Conservation (phyloP, 2,888 invertebrate genomes). For the Ischnus inquisitorius region DNA sequence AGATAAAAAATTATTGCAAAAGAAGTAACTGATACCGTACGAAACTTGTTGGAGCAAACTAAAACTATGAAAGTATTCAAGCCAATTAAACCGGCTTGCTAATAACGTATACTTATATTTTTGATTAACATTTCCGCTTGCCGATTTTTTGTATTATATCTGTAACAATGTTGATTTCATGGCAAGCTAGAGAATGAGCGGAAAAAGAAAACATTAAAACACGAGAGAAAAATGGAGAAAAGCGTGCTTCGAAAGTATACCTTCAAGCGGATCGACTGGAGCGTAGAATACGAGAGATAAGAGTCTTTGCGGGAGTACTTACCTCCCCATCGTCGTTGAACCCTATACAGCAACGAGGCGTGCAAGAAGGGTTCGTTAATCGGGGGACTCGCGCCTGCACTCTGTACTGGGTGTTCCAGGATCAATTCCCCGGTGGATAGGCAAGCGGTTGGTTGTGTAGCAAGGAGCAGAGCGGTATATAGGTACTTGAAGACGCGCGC, state of each 20-base stretch:
- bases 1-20: too few relatives aligned
- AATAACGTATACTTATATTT: too few relatives aligned
- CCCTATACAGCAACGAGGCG: conserved; percentile 33
- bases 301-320: conserved; percentile 39
- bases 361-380: conserved; percentile 55
- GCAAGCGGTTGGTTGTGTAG: conserved; percentile 23
- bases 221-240: conserved; percentile 14
- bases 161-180: too few relatives aligned
- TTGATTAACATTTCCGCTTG: too few relatives aligned
- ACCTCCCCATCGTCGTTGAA: conserved; percentile 41
- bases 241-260: conserved; percentile 44
- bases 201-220: background rate
- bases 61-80: too few relatives aligned
- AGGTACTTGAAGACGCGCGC: conserved; percentile 55
- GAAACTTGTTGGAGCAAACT: too few relatives aligned
- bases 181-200: background rate
- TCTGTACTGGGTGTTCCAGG: conserved; percentile 51
- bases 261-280: conserved; percentile 47
- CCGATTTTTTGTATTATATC: background rate
- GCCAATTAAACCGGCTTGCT: too few relatives aligned
- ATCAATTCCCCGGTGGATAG: conserved; percentile 32
- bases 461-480: background rate
- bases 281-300: conserved; percentile 21
- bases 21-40: too few relatives aligned
- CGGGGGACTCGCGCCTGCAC: conserved; percentile 49